Percentiles rank a stretch among this genome's conserved stretches.
Evolutionary conservation across 2,113 vertebrate species (phyloP).

Genomic region (Scomber scombrus): DNA sequence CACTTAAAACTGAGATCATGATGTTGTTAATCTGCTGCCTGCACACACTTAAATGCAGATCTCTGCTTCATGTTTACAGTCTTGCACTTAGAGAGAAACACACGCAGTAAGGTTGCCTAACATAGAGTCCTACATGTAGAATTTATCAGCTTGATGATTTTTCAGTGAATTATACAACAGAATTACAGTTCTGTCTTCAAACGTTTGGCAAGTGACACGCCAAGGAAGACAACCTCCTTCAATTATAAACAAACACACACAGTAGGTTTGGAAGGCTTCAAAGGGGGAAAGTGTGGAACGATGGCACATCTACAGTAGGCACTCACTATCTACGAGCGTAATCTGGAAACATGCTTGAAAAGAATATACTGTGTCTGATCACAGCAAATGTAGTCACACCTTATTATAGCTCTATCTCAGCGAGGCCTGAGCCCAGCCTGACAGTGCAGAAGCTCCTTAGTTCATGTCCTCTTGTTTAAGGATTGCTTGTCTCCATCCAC

Average conservation of each 20-base stretch:
- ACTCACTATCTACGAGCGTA: not conserved
- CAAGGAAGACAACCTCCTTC: not conserved
- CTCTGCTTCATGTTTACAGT: constrained; percentile 1
- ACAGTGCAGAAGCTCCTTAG: constrained; percentile 19
- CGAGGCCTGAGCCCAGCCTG: constrained; percentile 11
- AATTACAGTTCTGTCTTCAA: not conserved
- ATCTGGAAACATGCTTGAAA: not conserved
- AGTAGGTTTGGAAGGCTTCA: not conserved
- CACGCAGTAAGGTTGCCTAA: constrained; percentile 15
- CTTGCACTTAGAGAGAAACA: not conserved
- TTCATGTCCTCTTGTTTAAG: constrained; percentile 26
- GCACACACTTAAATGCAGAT: constrained; percentile 6
- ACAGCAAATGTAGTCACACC: not conserved
- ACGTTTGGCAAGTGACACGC: not conserved
- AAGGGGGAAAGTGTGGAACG: not conserved
- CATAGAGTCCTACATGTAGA: constrained; percentile 1
- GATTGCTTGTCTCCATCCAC: constrained; percentile 38
- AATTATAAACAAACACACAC: constrained; percentile 7
- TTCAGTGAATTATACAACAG: not conserved
- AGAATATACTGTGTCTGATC: not conserved
- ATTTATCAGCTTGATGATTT: constrained; percentile 1
- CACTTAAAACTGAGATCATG: not conserved
- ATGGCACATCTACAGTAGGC: not conserved
- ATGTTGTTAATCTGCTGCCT: constrained; percentile 20
- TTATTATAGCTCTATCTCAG: not conserved